A percentile compares a stretch with the other conserved stretches of the same genome.
Evolutionary conservation across 2,797 vertebrate genomes (phyloP).

Genomic region (Hybognathus amarus): DNA sequence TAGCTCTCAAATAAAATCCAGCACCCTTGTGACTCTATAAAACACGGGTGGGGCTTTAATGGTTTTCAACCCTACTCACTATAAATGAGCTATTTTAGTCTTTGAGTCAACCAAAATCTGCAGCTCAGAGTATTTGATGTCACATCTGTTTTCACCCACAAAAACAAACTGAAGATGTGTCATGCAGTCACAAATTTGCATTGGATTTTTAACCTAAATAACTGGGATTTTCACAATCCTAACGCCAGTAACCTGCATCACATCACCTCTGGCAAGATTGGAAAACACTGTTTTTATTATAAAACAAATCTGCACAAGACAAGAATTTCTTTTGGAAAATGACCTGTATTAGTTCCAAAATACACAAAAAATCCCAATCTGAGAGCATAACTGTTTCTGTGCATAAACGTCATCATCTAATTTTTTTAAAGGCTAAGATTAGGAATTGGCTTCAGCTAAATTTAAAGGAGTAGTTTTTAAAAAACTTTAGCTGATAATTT

Average conservation of each 20-base stretch:
- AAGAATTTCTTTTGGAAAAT: not conserved
- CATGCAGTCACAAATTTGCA: slow-evolving; percentile 5
- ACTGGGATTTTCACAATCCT: not conserved
- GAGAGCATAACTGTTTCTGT: slow-evolving; percentile 32
- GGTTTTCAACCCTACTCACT: slow-evolving; percentile 18
- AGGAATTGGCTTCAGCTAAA: slow-evolving; percentile 19
- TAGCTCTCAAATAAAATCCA: slow-evolving; percentile 11
- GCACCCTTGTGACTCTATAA: slow-evolving; percentile 24
- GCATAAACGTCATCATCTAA: slow-evolving; percentile 26
- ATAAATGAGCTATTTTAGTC: slow-evolving; percentile 42
- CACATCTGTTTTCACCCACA: slow-evolving; percentile 29
- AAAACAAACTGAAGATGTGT: slow-evolving; percentile 33
- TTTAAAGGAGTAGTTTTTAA: not conserved
- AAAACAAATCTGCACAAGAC: not conserved
- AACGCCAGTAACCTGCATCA: not conserved
- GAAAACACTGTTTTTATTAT: not conserved
- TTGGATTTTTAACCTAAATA: slow-evolving; percentile 26
- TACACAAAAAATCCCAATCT: slow-evolving; percentile 24
- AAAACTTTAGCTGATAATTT: too few species aligned
- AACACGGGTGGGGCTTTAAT: slow-evolving; percentile 28
- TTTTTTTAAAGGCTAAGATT: slow-evolving; percentile 36
- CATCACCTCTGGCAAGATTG: not conserved
- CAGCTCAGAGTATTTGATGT: slow-evolving; percentile 25
- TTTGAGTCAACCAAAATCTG: slow-evolving; percentile 20
- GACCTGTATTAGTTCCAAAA: slow-evolving; percentile 23